A percentile compares a stretch with the other conserved stretches of the same genome.
These are phyloP conservation scores for Benthosema pterotum DNA, from an alignment of 2,797 vertebrate species.

Conservation along the genomic window DNA sequence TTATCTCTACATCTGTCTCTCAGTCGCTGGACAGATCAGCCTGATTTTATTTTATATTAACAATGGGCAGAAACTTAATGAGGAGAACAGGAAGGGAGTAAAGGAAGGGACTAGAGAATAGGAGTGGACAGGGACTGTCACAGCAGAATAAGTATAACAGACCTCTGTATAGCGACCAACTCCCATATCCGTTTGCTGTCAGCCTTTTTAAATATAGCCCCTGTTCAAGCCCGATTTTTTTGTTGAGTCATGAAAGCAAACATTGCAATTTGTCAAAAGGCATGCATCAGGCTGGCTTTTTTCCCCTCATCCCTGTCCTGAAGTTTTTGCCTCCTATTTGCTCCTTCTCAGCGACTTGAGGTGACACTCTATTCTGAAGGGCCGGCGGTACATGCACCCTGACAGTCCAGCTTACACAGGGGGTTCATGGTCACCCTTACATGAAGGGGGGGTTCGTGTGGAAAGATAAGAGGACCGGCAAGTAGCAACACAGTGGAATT, in stretches of 20 bases:
- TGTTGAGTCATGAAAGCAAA: constrained; percentile 30
- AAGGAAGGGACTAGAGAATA: constrained; percentile 18
- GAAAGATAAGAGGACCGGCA: constrained; percentile 33
- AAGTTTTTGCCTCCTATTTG: constrained; percentile 61
- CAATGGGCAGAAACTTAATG: not conserved
- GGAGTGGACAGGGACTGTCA: constrained; percentile 39
- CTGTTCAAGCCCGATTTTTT: constrained; percentile 64
- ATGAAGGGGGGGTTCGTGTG: constrained; percentile 21
- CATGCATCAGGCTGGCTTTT: constrained; percentile 57
- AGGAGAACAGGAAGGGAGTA: constrained; percentile 21
- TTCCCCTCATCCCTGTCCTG: constrained; percentile 35
- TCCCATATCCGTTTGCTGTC: constrained; percentile 53
- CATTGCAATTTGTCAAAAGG: constrained; percentile 72
- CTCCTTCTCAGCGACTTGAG: constrained; percentile 55
- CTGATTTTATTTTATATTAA: no score
- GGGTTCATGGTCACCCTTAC: constrained; percentile 4
- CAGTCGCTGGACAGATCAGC: no score
- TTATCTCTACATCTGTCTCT: no score
- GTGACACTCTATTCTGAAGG: constrained; percentile 57
- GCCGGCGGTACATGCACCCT: constrained; percentile 28
- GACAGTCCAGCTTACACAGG: constrained; percentile 52
- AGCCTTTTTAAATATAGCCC: constrained; percentile 64
- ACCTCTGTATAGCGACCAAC: constrained; percentile 62
- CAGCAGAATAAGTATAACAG: constrained; percentile 53
- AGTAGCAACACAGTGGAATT: constrained; percentile 37